phyloP scores from a whole-genome alignment of 2,797 vertebrate species.

The Siniperca scherzeri region DNA sequence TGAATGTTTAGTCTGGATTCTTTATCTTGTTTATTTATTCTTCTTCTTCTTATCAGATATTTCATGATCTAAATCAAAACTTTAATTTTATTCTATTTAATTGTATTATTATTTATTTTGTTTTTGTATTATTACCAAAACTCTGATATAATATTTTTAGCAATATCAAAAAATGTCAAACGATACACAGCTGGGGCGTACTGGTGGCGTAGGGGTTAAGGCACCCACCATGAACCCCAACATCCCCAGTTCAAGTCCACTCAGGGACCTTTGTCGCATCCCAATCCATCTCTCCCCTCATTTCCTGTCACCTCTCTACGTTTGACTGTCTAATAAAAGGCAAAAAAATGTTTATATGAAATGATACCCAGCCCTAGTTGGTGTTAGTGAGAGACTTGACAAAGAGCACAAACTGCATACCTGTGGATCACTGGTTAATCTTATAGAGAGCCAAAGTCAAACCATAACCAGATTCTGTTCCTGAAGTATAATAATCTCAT shows the following conservation, averaged over 20 bases:
- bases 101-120: not conserved
- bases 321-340: not conserved
- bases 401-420: not conserved
- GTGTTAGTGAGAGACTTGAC: not conserved
- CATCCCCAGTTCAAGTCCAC: not conserved
- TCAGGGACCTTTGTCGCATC: not conserved
- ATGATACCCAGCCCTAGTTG: not conserved
- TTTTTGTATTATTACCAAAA: not conserved
- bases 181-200: not conserved
- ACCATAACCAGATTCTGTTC: not conserved
- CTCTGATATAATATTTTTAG: not conserved
- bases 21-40: not conserved
- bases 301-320: not conserved
- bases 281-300: not conserved
- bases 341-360: not conserved
- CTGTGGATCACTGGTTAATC: not conserved
- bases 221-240: not conserved
- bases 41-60: not conserved
- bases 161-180: not conserved
- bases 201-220: no score
- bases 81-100: not conserved
- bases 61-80: not conserved
- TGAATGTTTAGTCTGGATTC: not conserved
- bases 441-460: conserved; percentile 6
- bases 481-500: not conserved